These are phyloP conservation scores for Lycia hirtaria DNA, from an alignment of 2,888 invertebrate species.

Conservation along the genomic window DNA sequence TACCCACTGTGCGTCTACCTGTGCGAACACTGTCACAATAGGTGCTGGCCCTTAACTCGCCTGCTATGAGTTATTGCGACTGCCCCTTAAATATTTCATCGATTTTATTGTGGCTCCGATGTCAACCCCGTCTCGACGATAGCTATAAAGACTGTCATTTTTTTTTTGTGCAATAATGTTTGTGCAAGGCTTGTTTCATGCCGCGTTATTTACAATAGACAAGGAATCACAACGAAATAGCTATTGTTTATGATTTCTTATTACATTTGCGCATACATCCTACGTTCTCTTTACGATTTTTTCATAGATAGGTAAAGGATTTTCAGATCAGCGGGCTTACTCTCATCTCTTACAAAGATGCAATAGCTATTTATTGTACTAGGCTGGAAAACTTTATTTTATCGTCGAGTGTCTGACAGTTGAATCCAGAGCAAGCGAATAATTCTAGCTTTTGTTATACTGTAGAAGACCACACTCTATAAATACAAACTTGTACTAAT, in stretches of 20 bases:
- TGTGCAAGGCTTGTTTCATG: slow-evolving; percentile 60
- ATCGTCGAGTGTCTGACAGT: no score
- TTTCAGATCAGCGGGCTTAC: no score
- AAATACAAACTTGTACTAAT: no score
- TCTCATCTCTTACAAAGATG: no score
- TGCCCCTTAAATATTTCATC: slow-evolving; percentile 82
- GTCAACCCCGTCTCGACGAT: slow-evolving; percentile 81
- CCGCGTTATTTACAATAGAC: slow-evolving; percentile 56
- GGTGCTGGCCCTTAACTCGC: slow-evolving; percentile 57
- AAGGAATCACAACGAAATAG: slow-evolving; percentile 33
- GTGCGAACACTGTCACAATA: slow-evolving; percentile 69
- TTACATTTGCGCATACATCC: no score
- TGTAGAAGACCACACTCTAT: no score
- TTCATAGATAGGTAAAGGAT: no score
- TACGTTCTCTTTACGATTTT: no score
- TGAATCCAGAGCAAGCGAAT: no score
- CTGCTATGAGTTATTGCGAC: slow-evolving; percentile 73
- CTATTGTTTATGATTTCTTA: slow-evolving; percentile 18
- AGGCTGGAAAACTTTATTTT: no score
- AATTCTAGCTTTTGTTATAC: no score
- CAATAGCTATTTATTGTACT: no score
- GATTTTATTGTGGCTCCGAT: slow-evolving; percentile 85
- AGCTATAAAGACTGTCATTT: slow-evolving; percentile 72
- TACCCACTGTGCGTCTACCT: slow-evolving; percentile 72
- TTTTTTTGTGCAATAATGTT: slow-evolving; percentile 68